Evolutionary conservation across 2,797 vertebrate species (phyloP).

Genomic region (Xenops minutus): DNA sequence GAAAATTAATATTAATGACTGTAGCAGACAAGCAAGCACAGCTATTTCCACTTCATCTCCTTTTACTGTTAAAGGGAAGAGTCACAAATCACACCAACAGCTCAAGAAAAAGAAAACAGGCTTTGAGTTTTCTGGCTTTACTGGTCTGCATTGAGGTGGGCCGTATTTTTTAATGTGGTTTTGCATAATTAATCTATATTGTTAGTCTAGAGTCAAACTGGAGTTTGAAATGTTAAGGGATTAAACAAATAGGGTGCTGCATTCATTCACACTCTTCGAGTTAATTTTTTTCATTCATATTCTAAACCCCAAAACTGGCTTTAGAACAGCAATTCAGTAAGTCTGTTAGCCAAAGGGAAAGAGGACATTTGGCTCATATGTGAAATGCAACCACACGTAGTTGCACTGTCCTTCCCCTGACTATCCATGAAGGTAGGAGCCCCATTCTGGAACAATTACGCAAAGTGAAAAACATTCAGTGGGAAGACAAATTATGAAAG

Average conservation of each 20-base stretch:
- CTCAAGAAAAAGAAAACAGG: neutral
- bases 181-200: neutral
- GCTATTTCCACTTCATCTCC: conserved; percentile 33
- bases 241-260: neutral
- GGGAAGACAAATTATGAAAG: neutral
- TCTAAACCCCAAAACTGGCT: neutral
- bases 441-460: neutral
- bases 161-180: neutral
- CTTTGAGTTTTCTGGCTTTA: neutral
- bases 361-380: neutral
- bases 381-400: neutral
- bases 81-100: conserved; percentile 12
- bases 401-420: neutral
- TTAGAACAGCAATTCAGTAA: neutral
- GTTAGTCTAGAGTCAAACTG: neutral
- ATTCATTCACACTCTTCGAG: neutral
- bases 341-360: neutral
- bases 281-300: neutral
- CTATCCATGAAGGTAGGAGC: neutral
- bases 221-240: neutral
- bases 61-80: neutral
- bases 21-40: conserved; percentile 29
- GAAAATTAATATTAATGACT: conserved; percentile 42
- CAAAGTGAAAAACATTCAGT: neutral
- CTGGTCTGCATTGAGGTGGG: neutral